A percentile compares a stretch with the other conserved stretches of the same genome.
Conservation (phyloP, 2,888 invertebrate species). For the Alviniconcha strummeri region DNA sequence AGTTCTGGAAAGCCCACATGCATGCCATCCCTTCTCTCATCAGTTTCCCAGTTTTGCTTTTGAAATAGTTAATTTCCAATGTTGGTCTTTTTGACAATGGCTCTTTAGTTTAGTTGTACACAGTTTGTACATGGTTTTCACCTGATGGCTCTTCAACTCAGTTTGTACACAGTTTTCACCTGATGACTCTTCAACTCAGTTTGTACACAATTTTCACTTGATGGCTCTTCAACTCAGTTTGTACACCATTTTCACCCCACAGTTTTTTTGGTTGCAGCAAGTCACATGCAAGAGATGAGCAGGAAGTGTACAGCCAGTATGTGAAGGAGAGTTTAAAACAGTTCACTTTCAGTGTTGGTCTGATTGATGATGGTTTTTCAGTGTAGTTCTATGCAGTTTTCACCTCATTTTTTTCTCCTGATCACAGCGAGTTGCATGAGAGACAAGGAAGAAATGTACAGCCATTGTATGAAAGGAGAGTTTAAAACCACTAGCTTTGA, state of each 20-base stretch:
- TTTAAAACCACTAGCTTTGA: conserved; percentile 18
- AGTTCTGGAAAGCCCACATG: too few species aligned
- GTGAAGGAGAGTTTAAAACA: conserved; percentile 39
- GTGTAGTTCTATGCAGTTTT: too few species aligned
- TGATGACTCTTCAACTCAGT: too few species aligned
- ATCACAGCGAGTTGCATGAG: conserved; percentile 40
- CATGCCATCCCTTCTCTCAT: too few species aligned
- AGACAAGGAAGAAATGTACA: conserved; percentile 49
- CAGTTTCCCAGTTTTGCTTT: background rate
- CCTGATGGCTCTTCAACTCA: too few species aligned
- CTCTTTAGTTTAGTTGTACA: too few species aligned
- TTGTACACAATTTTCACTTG: too few species aligned
- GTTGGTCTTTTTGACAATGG: conserved; percentile 41
- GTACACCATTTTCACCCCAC: too few species aligned
- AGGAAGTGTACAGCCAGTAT: conserved; percentile 46
- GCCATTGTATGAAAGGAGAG: conserved; percentile 40
- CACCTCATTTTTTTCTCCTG: too few species aligned
- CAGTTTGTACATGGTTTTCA: too few species aligned
- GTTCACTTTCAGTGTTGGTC: conserved; percentile 38
- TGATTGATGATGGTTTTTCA: conserved; percentile 16
- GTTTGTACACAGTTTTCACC: too few species aligned
- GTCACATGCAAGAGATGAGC: conserved; percentile 45
- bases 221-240: too few species aligned
- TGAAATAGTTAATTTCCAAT: background rate
- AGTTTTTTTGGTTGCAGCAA: conserved; percentile 16